Evolutionary conservation across 1,140 invertebrate genomes (phyloP).

Genomic region (Neodiprion pinetum): DNA sequence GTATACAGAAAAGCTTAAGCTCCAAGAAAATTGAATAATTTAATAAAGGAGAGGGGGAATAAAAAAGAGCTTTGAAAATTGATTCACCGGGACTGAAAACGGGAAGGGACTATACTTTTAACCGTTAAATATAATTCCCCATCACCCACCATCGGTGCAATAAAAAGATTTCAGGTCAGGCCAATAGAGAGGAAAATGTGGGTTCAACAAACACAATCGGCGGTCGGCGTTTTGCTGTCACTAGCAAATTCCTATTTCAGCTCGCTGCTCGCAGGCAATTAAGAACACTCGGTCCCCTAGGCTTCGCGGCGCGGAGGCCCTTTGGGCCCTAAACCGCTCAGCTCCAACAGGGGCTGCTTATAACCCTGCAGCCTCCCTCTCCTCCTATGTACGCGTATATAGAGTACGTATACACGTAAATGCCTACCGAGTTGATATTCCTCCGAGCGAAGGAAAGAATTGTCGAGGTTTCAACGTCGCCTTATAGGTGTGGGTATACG

Average conservation of each 20-base stretch:
- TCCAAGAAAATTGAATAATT: too few species aligned
- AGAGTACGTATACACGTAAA: neutral
- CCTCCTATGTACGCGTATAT: neutral
- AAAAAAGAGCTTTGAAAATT: too few species aligned
- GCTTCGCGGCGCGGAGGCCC: neutral
- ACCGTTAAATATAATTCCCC: neutral
- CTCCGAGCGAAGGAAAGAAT: neutral
- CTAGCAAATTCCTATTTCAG: conserved; percentile 34
- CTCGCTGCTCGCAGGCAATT: conserved; percentile 58
- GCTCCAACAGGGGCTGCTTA: neutral
- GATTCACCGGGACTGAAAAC: too few species aligned
- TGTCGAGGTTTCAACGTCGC: neutral
- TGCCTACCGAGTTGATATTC: neutral
- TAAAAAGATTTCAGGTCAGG: neutral
- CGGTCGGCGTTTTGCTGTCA: neutral
- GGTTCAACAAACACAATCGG: too few species aligned
- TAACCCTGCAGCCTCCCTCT: neutral
- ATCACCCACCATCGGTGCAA: neutral
- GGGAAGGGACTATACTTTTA: neutral
- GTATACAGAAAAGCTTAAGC: too few species aligned
- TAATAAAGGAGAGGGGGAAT: too few species aligned
- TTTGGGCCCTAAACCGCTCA: neutral
- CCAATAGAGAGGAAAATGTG: neutral
- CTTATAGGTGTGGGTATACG: neutral
- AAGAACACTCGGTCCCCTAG: conserved; percentile 56